Evolutionary conservation across 2,113 vertebrate species (phyloP).

Genomic region (Thalassarche chlororhynchos): DNA sequence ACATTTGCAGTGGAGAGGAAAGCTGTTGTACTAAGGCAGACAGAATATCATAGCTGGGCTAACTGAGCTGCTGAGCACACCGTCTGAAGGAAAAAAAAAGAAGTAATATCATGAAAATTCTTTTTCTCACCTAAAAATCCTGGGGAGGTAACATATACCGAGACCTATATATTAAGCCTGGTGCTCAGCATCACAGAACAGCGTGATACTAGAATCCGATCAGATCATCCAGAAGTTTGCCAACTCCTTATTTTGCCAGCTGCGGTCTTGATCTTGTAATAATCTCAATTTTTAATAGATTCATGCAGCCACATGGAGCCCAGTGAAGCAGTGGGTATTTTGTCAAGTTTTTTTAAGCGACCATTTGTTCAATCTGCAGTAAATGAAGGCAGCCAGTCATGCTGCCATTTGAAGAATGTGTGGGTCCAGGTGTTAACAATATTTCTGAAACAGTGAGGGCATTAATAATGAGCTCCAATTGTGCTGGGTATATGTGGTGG

Average conservation of each 20-base stretch:
- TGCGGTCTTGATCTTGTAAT: not conserved
- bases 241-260: not conserved
- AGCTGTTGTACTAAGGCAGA: not conserved
- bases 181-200: not conserved
- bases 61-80: not conserved
- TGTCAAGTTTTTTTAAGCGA: not conserved
- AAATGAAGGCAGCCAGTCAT: not conserved
- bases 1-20: not conserved
- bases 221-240: not conserved
- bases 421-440: not conserved
- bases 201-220: not conserved
- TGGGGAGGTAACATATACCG: not conserved
- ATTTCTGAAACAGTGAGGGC: slow-evolving; percentile 9
- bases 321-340: not conserved
- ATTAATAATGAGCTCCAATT: slow-evolving; percentile 36
- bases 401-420: not conserved
- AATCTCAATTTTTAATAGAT: not conserved
- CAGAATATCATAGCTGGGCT: not conserved
- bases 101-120: not conserved
- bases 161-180: not conserved
- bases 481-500: not conserved
- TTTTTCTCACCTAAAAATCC: not conserved
- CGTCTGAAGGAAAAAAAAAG: not conserved
- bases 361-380: not conserved
- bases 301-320: not conserved